These are phyloP conservation scores for Sphaerodactylus townsendi DNA, from an alignment of 2,113 vertebrate species.

Conservation along the genomic window DNA sequence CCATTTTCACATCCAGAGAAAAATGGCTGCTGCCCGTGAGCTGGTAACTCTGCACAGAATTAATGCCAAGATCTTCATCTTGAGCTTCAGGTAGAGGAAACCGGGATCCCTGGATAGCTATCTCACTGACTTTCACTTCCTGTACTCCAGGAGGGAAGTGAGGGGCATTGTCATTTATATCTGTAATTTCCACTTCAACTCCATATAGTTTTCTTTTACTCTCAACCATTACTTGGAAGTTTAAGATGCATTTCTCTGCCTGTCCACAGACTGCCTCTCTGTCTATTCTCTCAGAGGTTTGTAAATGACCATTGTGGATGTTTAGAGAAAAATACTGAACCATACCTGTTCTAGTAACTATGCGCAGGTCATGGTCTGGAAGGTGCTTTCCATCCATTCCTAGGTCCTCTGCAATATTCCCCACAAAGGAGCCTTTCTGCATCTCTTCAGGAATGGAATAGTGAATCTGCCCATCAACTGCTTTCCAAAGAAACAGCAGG, in stretches of 20 bases:
- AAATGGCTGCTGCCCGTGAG: slow-evolving; percentile 74
- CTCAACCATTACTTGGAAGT: slow-evolving; percentile 21
- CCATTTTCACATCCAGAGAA: slow-evolving; percentile 63
- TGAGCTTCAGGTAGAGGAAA: slow-evolving; percentile 71
- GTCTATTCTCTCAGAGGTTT: slow-evolving; percentile 63
- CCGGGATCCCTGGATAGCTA: slow-evolving; percentile 55
- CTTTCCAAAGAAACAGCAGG: background rate
- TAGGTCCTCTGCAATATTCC: slow-evolving; percentile 49
- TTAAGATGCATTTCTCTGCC: slow-evolving; percentile 12
- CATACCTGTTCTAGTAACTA: slow-evolving; percentile 51
- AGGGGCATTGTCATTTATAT: slow-evolving; percentile 79
- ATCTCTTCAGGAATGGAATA: slow-evolving; percentile 56
- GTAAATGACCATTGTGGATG: slow-evolving; percentile 58
- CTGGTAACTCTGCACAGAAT: slow-evolving; percentile 69
- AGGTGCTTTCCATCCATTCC: slow-evolving; percentile 45
- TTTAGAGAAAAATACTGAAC: slow-evolving; percentile 61
- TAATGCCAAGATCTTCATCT: slow-evolving; percentile 73
- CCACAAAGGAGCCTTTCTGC: slow-evolving; percentile 56
- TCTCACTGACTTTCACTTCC: slow-evolving; percentile 70
- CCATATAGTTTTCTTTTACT: slow-evolving; percentile 54
- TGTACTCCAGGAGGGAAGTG: slow-evolving; percentile 74
- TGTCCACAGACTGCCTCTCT: slow-evolving; percentile 25
- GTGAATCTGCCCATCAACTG: slow-evolving; percentile 36
- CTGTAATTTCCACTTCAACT: slow-evolving; percentile 71
- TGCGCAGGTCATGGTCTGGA: slow-evolving; percentile 34